These are phyloP conservation scores for Halcyon malimbica DNA, from an alignment of 2,113 vertebrate genomes.

Conservation along the genomic window DNA sequence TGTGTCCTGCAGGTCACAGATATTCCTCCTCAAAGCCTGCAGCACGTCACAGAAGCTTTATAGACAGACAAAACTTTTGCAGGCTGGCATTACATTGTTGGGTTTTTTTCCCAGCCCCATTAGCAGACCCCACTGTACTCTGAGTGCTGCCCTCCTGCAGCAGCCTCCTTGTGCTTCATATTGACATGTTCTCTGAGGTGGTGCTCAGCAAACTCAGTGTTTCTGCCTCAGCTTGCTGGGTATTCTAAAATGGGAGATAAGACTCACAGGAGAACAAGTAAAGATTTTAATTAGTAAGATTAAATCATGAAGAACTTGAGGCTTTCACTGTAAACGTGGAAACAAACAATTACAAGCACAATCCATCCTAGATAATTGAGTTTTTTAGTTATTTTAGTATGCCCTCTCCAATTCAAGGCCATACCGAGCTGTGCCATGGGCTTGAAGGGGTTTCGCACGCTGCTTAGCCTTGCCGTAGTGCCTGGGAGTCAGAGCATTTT, in stretches of 20 bases:
- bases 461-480: background rate
- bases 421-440: background rate
- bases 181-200: rapidly evolving
- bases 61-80: background rate
- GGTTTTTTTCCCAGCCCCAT: background rate
- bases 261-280: background rate
- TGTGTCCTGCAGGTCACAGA: background rate
- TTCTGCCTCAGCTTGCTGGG: background rate
- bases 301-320: background rate
- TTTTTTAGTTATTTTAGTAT: background rate
- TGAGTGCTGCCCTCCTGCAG: background rate
- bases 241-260: background rate
- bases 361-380: background rate
- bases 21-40: background rate
- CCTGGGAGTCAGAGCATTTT: background rate
- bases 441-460: background rate
- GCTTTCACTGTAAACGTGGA: background rate
- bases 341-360: background rate
- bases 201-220: background rate
- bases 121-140: background rate
- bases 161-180: background rate
- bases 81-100: background rate
- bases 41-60: background rate
- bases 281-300: background rate
- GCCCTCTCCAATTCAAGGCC: background rate